These are phyloP conservation scores for Falco biarmicus DNA, from an alignment of 2,797 vertebrate species.

Conservation along the genomic window DNA sequence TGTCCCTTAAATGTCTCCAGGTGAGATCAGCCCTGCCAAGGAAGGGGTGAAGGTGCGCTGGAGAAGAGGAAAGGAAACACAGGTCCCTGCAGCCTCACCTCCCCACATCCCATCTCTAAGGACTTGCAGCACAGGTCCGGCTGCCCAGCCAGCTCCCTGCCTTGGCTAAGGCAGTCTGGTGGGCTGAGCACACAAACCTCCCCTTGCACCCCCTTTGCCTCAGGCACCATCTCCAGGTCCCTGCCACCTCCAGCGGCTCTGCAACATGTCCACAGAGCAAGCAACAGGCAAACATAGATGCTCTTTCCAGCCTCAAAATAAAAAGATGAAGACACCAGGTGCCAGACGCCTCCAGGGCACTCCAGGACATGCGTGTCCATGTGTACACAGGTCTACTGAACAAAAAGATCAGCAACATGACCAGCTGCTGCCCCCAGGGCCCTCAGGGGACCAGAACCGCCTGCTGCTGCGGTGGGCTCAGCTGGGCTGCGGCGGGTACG, in stretches of 20 bases:
- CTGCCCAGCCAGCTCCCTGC: background rate
- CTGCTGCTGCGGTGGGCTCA: background rate
- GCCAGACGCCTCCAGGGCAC: background rate
- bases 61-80: background rate
- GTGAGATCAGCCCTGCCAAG: background rate
- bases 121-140: background rate
- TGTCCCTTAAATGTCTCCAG: background rate
- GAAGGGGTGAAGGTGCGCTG: background rate
- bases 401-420: background rate
- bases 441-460: fast-evolving
- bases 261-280: fast-evolving
- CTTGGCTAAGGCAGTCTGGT: background rate
- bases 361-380: fast-evolving
- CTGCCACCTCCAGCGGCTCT: background rate
- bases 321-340: background rate
- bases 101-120: background rate
- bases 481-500: background rate
- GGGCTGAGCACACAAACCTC: background rate
- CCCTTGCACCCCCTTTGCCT: background rate
- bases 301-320: background rate
- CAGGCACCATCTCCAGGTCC: background rate
- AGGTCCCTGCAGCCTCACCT: background rate
- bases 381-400: background rate
- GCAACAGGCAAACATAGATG: background rate
- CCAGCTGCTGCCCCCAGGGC: background rate